A percentile compares a stretch with the other conserved stretches of the same genome.
Conservation (phyloP, 2,888 invertebrate genomes). For the Trichacis sp. region DNA sequence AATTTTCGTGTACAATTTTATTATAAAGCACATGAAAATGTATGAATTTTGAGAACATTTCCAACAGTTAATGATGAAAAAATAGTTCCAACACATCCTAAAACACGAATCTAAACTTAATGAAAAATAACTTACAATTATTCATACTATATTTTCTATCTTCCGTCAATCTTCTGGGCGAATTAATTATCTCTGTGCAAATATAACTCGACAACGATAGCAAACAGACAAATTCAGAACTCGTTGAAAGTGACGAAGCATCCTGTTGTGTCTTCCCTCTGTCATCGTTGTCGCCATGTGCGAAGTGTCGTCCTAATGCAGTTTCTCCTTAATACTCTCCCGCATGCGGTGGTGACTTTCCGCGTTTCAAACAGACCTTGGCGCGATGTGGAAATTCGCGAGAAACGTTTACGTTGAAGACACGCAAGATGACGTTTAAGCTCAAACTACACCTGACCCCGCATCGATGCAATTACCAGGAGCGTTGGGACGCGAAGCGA, state of each 20-base stretch:
- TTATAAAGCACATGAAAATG: too few species aligned
- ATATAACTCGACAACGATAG: neutral
- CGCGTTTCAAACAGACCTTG: slow-evolving; percentile 13
- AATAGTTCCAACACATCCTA: too few species aligned
- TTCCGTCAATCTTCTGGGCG: too few species aligned
- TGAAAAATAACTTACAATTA: too few species aligned
- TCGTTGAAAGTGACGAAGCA: slow-evolving; percentile 5
- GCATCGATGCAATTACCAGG: slow-evolving; percentile 38
- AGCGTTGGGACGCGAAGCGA: slow-evolving; percentile 26
- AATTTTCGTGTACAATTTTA: too few species aligned
- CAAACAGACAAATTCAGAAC: neutral
- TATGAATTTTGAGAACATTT: too few species aligned
- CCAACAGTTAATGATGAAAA: too few species aligned
- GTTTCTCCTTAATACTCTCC: slow-evolving; percentile 25
- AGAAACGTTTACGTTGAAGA: slow-evolving; percentile 32
- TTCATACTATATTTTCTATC: too few species aligned
- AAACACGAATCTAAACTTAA: too few species aligned
- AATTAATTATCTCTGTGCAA: neutral
- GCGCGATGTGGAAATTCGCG: slow-evolving; percentile 22
- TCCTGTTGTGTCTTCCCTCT: neutral
- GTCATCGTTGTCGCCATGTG: slow-evolving; percentile 10
- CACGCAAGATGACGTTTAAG: slow-evolving; percentile 37
- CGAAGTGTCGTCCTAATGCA: slow-evolving; percentile 27
- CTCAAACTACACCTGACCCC: slow-evolving; percentile 38
- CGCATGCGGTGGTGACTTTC: slow-evolving; percentile 23